phyloP scores from a whole-genome alignment of 2,113 vertebrate species.

The Ardeotis arabs region DNA sequence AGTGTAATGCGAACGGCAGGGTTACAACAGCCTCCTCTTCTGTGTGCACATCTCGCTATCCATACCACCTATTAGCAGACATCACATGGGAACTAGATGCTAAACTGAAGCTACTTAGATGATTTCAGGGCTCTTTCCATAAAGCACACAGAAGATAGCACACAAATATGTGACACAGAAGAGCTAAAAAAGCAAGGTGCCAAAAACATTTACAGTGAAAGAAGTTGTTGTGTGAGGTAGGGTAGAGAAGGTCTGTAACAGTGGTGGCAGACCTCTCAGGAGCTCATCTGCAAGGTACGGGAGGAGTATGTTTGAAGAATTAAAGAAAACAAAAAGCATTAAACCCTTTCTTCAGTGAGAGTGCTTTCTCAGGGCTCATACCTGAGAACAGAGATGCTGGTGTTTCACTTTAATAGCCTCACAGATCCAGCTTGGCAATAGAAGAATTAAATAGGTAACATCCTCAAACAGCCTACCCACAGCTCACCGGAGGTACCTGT shows the following conservation, averaged over 20 bases:
- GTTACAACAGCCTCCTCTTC: not conserved
- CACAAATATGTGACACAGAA: not conserved
- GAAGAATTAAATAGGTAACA: not conserved
- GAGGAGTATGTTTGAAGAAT: not conserved
- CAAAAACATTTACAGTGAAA: not conserved
- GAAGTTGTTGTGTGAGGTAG: not conserved
- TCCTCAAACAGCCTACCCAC: not conserved
- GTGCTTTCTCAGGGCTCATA: not conserved
- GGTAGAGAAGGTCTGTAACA: not conserved
- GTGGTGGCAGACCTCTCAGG: not conserved
- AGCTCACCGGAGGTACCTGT: not conserved
- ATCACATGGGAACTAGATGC: not conserved
- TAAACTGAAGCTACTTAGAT: not conserved
- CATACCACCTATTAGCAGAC: not conserved
- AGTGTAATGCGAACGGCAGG: fast-evolving
- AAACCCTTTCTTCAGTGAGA: not conserved
- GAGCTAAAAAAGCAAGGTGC: not conserved
- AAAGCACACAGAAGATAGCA: not conserved
- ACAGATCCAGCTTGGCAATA: not conserved
- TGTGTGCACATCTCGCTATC: not conserved
- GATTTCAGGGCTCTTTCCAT: not conserved
- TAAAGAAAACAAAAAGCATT: not conserved
- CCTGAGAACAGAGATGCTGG: not conserved
- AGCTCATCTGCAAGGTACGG: not conserved
- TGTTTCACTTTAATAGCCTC: not conserved